Evolutionary conservation across 2,888 invertebrate species (phyloP), one percentile per base, ranked within the genome.

Genomic region (Spisula solida): DNA sequence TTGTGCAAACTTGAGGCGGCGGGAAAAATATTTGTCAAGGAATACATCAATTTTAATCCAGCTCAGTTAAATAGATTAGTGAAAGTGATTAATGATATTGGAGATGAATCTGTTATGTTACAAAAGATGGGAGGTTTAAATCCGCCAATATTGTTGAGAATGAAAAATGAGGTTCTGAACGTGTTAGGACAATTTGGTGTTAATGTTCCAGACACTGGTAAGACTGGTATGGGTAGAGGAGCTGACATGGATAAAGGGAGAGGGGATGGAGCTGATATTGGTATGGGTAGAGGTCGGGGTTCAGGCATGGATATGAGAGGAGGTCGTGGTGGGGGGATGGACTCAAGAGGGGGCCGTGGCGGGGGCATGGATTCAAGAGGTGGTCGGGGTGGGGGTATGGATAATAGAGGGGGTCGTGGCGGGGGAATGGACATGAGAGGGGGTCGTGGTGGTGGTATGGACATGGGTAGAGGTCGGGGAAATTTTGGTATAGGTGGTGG

Each of bases 21-120:
- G 82, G 92, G 90, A 16, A 89, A 85, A 82, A 51, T 87, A 29
- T 90, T 92, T 75, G 51, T 90, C n/a, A 82, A 85, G 51, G 84
- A 89, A 48, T 91, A 88, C 85, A 81, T 66, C 31, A 88, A 86
- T 20, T 81, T 91, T 86, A 91, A 92, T 60, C 91, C 92, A 41
- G 90, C 86, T 51, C 92, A 91, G 75, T 79, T 91, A 31, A 90
- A 91, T 51, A 88, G 85, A 82, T 88, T 91, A 85, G 92, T 92
- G 34, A 89, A 85, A 79, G 51, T 88, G 47, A 82, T 91, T 41
- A 91, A 91, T 60, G 82, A 79, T n/a, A 84, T 91, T 56, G 92
- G 92, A 41, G 91, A 90, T 88, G 92, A 92, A 81, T 86, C 85
- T n/a, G 87, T 87, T 55, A 82, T 66, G 47, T 84, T 90, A 56